Evolutionary conservation across 2,113 vertebrate genomes (phyloP), one percentile per base, ranked within the genome.

Genomic region (Xenus cinereus): DNA sequence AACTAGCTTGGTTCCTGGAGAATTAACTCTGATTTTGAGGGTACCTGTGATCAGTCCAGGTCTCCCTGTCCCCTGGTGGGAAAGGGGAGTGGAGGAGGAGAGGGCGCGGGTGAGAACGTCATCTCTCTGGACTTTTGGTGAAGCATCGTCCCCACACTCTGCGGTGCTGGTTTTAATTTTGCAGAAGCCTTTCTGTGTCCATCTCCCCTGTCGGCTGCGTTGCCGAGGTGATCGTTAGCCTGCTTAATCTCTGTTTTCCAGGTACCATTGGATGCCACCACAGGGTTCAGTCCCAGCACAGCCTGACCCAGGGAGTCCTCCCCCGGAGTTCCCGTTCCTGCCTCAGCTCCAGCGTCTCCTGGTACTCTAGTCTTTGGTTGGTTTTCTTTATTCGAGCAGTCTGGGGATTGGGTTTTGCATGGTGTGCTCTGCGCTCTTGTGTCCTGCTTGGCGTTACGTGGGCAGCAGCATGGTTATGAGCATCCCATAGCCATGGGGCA

Each of bases 401-500:
- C 35, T n/a, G 20, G 9, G 18, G 16, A 33, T 7, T 53, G 51
- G 6, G 0, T 32, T 69, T 18, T 28, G 6, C 6, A 4, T 1
- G 5, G 20, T 37, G 73, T 71, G 19, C 43, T 37, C 35, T 12
- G 9, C 41, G 28, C 26, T 39, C 39, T 35, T 16, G 2, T 7
- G 3, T 10, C 14, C 63, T 10, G 10, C 46, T 19, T 1, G 6
- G 30, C 0, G 0, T 28, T 21, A 26, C 3, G 0, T 0, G 1
- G 33, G 30, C 75, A 45, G 64, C 50, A 53, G 19, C 4, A 1
- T 17, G 16, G 50, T 12, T 10, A 3, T 2, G 4, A 12, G 37
- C 32, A 24, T n/a, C 60, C 23, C 53, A 15, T 2, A 10, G 18
- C 18, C 46, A 1, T 0, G 14, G 60, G 28, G 39, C 79, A 32